A percentile compares a stretch with the other conserved stretches of the same genome.
Conservation (phyloP, 2,888 invertebrate species). For the Azorinus chamasolen region DNA sequence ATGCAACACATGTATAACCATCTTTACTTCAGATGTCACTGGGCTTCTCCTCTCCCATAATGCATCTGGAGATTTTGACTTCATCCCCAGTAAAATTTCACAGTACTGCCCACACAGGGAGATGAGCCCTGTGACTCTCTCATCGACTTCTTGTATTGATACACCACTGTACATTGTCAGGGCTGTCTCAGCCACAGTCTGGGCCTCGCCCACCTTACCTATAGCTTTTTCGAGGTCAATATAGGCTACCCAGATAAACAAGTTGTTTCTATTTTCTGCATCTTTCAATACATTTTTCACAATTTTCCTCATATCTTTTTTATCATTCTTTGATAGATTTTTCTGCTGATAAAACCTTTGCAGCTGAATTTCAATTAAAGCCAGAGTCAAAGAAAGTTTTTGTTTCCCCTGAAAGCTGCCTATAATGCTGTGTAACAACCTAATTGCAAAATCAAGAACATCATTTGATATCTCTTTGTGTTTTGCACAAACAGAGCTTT, state of each 20-base stretch:
- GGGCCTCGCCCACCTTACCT: slow-evolving; percentile 80
- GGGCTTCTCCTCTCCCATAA: slow-evolving; percentile 20
- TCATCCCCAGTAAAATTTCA: slow-evolving; percentile 69
- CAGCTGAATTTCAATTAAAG: slow-evolving; percentile 40
- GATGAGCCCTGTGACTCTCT: slow-evolving; percentile 35
- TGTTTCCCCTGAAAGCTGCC: slow-evolving; percentile 57
- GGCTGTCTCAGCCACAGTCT: slow-evolving; percentile 79
- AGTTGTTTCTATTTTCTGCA: slow-evolving; percentile 82
- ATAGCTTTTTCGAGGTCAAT: slow-evolving; percentile 78
- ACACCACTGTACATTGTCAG: slow-evolving; percentile 71
- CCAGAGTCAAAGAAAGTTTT: slow-evolving; percentile 67
- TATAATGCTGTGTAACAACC: neutral
- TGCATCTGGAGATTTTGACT: slow-evolving; percentile 1
- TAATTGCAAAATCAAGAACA: neutral
- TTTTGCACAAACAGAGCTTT: too few species aligned
- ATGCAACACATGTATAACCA: slow-evolving; percentile 49
- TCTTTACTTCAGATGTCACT: slow-evolving; percentile 28
- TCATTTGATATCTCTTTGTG: neutral
- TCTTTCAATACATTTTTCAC: slow-evolving; percentile 83
- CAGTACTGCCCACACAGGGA: slow-evolving; percentile 66
- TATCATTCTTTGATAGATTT: slow-evolving; percentile 48
- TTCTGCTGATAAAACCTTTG: slow-evolving; percentile 5
- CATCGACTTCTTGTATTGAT: slow-evolving; percentile 37
- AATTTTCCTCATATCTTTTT: slow-evolving; percentile 82
- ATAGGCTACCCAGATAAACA: slow-evolving; percentile 83